phyloP scores from a whole-genome alignment of 2,888 invertebrate genomes.

The Antheraea yamamai region DNA sequence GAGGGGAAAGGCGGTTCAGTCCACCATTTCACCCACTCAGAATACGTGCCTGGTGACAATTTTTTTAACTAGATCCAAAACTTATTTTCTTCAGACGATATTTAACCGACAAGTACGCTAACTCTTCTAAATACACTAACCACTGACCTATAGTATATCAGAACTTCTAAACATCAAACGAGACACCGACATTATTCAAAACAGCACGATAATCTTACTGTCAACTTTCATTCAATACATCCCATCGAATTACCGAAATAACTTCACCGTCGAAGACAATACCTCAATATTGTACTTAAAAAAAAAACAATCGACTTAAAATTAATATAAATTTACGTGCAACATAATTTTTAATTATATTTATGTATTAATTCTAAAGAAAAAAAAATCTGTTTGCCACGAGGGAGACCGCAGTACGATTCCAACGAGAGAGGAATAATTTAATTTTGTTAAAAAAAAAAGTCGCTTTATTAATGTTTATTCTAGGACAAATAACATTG shows the following conservation, averaged over 20 bases:
- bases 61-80: too few species aligned
- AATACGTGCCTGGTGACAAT: too few species aligned
- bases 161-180: background rate
- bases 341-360: constrained; percentile 11
- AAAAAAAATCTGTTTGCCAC: background rate
- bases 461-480: too few species aligned
- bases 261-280: background rate
- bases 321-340: constrained; percentile 10
- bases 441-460: background rate
- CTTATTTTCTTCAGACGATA: background rate
- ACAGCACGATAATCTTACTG: background rate
- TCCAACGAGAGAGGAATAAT: background rate
- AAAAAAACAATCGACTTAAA: background rate
- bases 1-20: background rate
- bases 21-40: too few species aligned
- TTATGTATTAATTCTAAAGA: background rate
- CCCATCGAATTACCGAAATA: background rate
- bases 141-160: background rate
- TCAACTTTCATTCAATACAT: background rate
- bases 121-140: background rate
- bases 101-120: background rate
- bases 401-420: constrained; percentile 5
- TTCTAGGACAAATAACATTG: too few species aligned
- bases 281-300: constrained; percentile 7
- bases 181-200: background rate